Conservation (phyloP, 2,888 invertebrate genomes). For the Nemotelus pantherinus region DNA sequence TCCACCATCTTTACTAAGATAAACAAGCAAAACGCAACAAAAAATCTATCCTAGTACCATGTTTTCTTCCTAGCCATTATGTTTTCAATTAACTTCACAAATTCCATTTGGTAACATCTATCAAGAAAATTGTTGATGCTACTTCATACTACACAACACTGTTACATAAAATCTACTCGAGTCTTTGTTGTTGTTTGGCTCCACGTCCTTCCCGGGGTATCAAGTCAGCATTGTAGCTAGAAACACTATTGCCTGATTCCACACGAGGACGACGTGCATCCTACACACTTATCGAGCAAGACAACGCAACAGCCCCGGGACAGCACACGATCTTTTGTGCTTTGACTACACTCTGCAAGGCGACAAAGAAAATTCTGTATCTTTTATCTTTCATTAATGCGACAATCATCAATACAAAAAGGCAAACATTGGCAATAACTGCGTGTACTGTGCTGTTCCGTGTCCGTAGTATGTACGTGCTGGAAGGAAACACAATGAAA, state of each 20-base stretch:
- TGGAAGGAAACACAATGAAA: slow-evolving; percentile 17
- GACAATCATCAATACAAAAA: slow-evolving; percentile 18
- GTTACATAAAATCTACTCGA: background rate
- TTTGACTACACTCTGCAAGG: background rate
- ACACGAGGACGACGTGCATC: no score
- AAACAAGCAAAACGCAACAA: background rate
- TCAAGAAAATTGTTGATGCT: background rate
- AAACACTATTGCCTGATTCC: no score
- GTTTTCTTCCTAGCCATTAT: slow-evolving; percentile 14
- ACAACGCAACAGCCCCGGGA: background rate
- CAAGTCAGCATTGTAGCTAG: no score
- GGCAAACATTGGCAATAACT: slow-evolving; percentile 32
- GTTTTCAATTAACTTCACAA: slow-evolving; percentile 39
- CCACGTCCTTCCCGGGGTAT: no score
- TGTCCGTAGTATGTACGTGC: background rate
- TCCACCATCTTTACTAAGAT: no score
- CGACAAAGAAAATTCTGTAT: background rate
- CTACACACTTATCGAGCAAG: no score
- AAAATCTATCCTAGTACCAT: slow-evolving; percentile 7
- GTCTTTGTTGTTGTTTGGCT: no score
- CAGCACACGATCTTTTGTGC: background rate
- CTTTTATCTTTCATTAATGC: slow-evolving; percentile 15
- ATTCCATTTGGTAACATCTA: slow-evolving; percentile 25
- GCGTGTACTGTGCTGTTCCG: slow-evolving; percentile 16
- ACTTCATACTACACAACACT: background rate